Evolutionary conservation across 2,888 invertebrate species (phyloP), one percentile per base, ranked within the genome.

Genomic region (Apeira syringaria): DNA sequence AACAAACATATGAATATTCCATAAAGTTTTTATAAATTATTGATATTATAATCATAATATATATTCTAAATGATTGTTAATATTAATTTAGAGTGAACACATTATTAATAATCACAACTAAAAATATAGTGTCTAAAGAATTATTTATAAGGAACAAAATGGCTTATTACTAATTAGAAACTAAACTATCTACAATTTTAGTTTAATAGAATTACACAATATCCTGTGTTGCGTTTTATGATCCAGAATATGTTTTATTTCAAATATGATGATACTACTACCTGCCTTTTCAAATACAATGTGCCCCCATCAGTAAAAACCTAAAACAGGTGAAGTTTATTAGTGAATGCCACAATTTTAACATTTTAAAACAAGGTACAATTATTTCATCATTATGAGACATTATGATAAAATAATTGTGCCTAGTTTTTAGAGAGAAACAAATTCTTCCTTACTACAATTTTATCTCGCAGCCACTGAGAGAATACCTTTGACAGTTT

Each of bases 61-160:
- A 24, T 24, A 24, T 24, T 24, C 20, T 20, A 20, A 20, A 20
- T 20, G 5, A 20, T 24, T 24, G 9, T 22, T 22, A 22, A n/a
- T 22, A 6, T 22, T 4, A 7, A 3, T 9, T 24, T 1, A 1
- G 24, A 24, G 24, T 24, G 42, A 47, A 48, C 43, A 44, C 34
- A 36, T 36, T 20, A 20, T 33, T 17, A 34, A 6, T 15, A 15
- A 15, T 26, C 10, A 9, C 9, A 39, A 36, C 20, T 45, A 43
- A 39, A 41, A 7, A 20, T 20, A 27, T 39, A 18, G n/a, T 33
- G 39, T 13, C 37, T 41, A 36, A 41, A 36, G 29, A 38, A 33
- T 32, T 15, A 46, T 28, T 44, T 15, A 32, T 31, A 37, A 53
- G 47, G 48, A 50, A 51, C 42, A 46, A 47, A 36, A 41, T 25